Evolutionary conservation across 2,888 invertebrate species (phyloP).

Genomic region (Mechanitis messenoides): DNA sequence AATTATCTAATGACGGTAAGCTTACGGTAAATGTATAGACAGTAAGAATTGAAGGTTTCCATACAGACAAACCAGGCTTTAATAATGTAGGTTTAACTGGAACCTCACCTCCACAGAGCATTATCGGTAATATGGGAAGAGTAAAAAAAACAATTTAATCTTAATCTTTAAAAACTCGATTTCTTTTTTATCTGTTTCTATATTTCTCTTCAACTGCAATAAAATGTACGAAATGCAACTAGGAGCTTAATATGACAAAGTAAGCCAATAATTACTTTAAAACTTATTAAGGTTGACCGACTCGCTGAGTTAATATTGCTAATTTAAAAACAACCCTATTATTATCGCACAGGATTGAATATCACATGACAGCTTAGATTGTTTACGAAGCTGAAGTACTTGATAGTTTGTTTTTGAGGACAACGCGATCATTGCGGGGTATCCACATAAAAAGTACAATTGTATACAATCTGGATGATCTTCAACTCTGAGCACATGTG

Average conservation of each 20-base stretch:
- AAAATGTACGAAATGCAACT: too few relatives aligned
- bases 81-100: too few relatives aligned
- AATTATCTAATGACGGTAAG: too few relatives aligned
- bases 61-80: too few relatives aligned
- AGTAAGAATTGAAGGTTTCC: too few relatives aligned
- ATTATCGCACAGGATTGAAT: neutral
- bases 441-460: constrained; percentile 41
- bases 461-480: constrained; percentile 44
- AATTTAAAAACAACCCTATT: neutral
- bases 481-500: constrained; percentile 33
- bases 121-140: too few relatives aligned
- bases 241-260: constrained; percentile 9
- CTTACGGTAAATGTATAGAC: too few relatives aligned
- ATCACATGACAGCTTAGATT: neutral
- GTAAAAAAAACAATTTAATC: too few relatives aligned
- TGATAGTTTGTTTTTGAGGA: constrained; percentile 36
- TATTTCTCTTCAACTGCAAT: too few relatives aligned
- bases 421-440: constrained; percentile 44
- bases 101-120: too few relatives aligned
- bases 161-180: too few relatives aligned
- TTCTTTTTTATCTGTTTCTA: too few relatives aligned
- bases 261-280: constrained; percentile 14
- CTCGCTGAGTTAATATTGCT: constrained; percentile 10
- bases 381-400: neutral
- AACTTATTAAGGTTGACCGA: constrained; percentile 16